A percentile compares a stretch with the other conserved stretches of the same genome.
These are phyloP conservation scores for Drepanosiphum platanoidis DNA, from an alignment of 2,888 invertebrate genomes.

Conservation along the genomic window DNA sequence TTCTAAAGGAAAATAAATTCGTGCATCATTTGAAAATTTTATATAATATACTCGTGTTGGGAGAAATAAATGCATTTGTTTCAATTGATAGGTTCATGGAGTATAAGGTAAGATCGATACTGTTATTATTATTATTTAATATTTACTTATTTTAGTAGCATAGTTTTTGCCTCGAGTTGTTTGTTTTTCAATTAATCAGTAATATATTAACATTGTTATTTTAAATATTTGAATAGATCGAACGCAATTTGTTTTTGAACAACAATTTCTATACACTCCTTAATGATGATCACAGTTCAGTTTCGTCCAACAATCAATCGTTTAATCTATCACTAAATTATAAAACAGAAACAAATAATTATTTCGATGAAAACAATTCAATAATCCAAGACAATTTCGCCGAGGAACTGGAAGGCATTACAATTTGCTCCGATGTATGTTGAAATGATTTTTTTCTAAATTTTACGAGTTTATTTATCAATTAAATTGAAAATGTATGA, in stretches of 20 bases:
- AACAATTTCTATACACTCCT: conserved; percentile 56
- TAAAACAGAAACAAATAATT: conserved; percentile 32
- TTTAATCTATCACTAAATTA: conserved; percentile 52
- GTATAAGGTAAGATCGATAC: conserved; percentile 41
- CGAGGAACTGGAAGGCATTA: conserved; percentile 50
- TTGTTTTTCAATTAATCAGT: neutral
- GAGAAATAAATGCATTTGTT: conserved; percentile 35
- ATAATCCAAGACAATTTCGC: conserved; percentile 42
- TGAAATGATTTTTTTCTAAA: neutral
- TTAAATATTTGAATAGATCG: conserved; percentile 21
- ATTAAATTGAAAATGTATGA: neutral
- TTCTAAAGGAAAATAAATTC: conserved; percentile 55
- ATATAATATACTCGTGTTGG: conserved; percentile 48
- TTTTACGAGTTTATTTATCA: neutral
- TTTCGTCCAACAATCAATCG: conserved; percentile 43
- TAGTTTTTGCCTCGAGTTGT: neutral
- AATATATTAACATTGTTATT: neutral
- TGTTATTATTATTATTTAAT: neutral
- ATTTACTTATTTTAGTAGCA: neutral
- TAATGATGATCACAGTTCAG: conserved; percentile 49
- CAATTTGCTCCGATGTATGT: conserved; percentile 51
- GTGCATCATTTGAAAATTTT: conserved; percentile 51
- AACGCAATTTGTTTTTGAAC: conserved; percentile 53
- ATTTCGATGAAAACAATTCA: conserved; percentile 15
- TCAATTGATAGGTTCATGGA: conserved; percentile 49